Evolutionary conservation across 2,113 vertebrate species (phyloP).

Genomic region (Antigone vipio): DNA sequence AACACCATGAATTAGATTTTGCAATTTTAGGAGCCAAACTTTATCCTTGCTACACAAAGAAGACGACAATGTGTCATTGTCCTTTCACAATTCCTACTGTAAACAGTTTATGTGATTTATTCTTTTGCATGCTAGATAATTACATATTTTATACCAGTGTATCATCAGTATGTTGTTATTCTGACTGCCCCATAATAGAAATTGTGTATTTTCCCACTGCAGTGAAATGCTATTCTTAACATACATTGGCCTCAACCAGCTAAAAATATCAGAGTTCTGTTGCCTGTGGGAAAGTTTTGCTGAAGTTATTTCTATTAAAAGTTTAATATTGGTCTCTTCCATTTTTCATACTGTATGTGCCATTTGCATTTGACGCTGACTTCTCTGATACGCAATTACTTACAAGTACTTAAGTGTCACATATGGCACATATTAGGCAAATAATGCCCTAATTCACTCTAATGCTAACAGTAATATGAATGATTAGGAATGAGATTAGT

Average conservation of each 20-base stretch:
- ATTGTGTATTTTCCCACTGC: slow-evolving; percentile 72
- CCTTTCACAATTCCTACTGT: slow-evolving; percentile 50
- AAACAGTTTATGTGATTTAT: slow-evolving; percentile 68
- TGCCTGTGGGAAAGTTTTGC: slow-evolving; percentile 75
- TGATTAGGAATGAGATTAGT: slow-evolving; percentile 56
- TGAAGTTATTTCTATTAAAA: slow-evolving; percentile 58
- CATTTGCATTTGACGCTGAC: not conserved
- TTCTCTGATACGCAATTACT: slow-evolving; percentile 28
- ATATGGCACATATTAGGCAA: slow-evolving; percentile 27
- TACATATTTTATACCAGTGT: slow-evolving; percentile 59
- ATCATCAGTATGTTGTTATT: slow-evolving; percentile 59
- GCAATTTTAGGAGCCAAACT: not conserved
- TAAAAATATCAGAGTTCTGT: slow-evolving; percentile 74
- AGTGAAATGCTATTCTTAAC: slow-evolving; percentile 73
- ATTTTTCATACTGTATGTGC: slow-evolving; percentile 35
- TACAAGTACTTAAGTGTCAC: slow-evolving; percentile 33
- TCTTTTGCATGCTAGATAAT: slow-evolving; percentile 55
- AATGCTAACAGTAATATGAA: slow-evolving; percentile 63
- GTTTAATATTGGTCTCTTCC: slow-evolving; percentile 23
- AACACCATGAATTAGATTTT: not conserved
- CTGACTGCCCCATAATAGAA: slow-evolving; percentile 63
- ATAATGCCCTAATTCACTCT: slow-evolving; percentile 59
- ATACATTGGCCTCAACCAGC: slow-evolving; percentile 52
- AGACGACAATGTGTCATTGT: slow-evolving; percentile 34
- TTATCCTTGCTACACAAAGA: not conserved